Evolutionary conservation across 2,888 invertebrate species (phyloP).

Genomic region (Fragum sueziense): DNA sequence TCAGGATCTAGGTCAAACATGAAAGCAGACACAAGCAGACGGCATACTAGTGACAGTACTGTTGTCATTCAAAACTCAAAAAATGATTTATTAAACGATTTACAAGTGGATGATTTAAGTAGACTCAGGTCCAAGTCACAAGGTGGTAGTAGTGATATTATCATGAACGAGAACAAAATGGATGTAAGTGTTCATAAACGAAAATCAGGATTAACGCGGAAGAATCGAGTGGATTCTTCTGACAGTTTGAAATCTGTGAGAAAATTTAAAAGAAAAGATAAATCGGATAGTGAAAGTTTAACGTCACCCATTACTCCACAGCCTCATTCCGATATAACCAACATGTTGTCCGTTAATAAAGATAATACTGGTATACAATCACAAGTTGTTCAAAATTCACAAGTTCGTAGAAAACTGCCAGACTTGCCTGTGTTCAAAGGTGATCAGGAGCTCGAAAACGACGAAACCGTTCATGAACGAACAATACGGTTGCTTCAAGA

Average conservation of each 20-base stretch:
- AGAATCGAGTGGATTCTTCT: slow-evolving; percentile 47
- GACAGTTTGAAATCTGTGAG: slow-evolving; percentile 34
- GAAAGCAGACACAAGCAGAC: slow-evolving; percentile 7
- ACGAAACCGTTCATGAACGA: slow-evolving; percentile 57
- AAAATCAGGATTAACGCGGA: slow-evolving; percentile 38
- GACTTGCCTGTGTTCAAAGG: slow-evolving; percentile 41
- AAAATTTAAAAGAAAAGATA: slow-evolving; percentile 35
- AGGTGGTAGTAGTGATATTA: slow-evolving; percentile 24
- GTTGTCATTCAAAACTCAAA: neutral
- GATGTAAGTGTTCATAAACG: slow-evolving; percentile 30
- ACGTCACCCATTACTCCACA: neutral
- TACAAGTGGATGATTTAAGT: neutral
- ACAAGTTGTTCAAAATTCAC: slow-evolving; percentile 2
- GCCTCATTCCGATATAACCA: neutral
- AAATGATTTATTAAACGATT: slow-evolving; percentile 2
- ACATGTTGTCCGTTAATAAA: neutral
- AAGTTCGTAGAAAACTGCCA: slow-evolving; percentile 49
- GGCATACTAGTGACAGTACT: slow-evolving; percentile 14
- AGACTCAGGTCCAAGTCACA: slow-evolving; percentile 12
- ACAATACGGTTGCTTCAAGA: slow-evolving; percentile 55
- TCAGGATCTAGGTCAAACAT: neutral
- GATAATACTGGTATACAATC: neutral
- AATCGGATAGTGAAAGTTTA: slow-evolving; percentile 1
- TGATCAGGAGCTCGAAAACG: slow-evolving; percentile 40
- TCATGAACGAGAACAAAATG: neutral